Evolutionary conservation across 2,888 invertebrate genomes (phyloP), one percentile per base, ranked within the genome.

Genomic region (Lycaena phlaeas): DNA sequence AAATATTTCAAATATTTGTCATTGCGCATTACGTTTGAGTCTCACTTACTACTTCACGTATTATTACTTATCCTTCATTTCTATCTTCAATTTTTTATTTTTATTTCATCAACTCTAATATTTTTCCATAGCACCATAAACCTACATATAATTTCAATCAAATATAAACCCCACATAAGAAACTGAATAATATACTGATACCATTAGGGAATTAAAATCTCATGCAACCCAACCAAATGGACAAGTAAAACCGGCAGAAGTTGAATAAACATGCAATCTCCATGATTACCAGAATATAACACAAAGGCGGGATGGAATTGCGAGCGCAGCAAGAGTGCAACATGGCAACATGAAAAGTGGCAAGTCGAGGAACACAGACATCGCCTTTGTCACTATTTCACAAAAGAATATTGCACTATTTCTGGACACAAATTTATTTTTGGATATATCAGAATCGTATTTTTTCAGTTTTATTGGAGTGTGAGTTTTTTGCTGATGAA

Each of bases 141-240:
- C n/a, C n/a, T n/a, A n/a, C n/a, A n/a, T n/a, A n/a, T n/a, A n/a
- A n/a, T n/a, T n/a, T n/a, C n/a, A n/a, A n/a, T n/a, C n/a, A n/a
- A n/a, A n/a, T n/a, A n/a, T n/a, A n/a, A n/a, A n/a, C n/a, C n/a
- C n/a, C n/a, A n/a, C n/a, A n/a, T n/a, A n/a, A n/a, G n/a, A n/a
- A n/a, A n/a, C n/a, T n/a, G n/a, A n/a, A n/a, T n/a, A n/a, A n/a
- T n/a, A n/a, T n/a, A n/a, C n/a, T 10, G 6, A 6, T 28, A 12
- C 34, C 34, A 34, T 34, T 22, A 34, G 14, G 7, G 34, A 12
- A 34, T 34, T 34, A 22, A 34, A 34, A 18, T 34, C 7, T n/a
- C n/a, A n/a, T 31, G 34, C 34, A 22, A 18, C 22, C 34, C 34
- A 12, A 12, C 3, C 9, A 14, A 29, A 29, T 7, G 28, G 28